A percentile compares a stretch with the other conserved stretches of the same genome.
Conservation (phyloP, 1,140 invertebrate species). For the Acromyrmex heyeri region DNA sequence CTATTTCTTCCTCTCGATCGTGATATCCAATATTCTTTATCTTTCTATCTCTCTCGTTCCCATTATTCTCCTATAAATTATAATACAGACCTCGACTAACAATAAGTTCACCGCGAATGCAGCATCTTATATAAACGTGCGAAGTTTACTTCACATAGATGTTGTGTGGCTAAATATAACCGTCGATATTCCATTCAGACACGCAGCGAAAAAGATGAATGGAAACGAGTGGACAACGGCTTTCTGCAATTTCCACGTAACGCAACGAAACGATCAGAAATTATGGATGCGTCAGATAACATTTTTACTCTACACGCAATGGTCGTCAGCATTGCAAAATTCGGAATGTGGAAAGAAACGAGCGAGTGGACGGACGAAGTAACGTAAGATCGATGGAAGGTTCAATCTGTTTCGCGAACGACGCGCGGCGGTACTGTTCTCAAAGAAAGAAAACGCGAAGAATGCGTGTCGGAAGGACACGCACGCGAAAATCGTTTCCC, state of each 20-base stretch:
- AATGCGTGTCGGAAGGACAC: not conserved
- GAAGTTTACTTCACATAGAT: slow-evolving; percentile 26
- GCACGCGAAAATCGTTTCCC: slow-evolving; percentile 29
- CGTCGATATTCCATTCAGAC: slow-evolving; percentile 42
- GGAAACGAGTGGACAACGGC: slow-evolving; percentile 6
- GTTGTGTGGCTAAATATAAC: slow-evolving; percentile 40
- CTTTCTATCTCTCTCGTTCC: not conserved
- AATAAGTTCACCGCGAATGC: not conserved
- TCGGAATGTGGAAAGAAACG: not conserved
- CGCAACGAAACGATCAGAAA: not conserved
- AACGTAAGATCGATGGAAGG: not conserved
- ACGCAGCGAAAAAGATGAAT: slow-evolving; percentile 22
- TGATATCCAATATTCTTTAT: not conserved
- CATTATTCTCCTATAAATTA: too few species aligned
- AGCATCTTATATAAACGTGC: slow-evolving; percentile 20
- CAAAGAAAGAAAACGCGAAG: not conserved
- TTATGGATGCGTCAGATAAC: slow-evolving; percentile 32
- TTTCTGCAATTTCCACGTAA: not conserved
- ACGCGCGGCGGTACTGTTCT: not conserved
- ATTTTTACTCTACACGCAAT: not conserved
- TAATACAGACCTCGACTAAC: not conserved
- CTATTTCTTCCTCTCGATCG: not conserved
- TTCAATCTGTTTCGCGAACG: not conserved
- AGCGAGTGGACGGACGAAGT: not conserved
- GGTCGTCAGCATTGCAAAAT: not conserved